Conservation (phyloP, 2,888 invertebrate genomes). For the Dryomyza anilis region DNA sequence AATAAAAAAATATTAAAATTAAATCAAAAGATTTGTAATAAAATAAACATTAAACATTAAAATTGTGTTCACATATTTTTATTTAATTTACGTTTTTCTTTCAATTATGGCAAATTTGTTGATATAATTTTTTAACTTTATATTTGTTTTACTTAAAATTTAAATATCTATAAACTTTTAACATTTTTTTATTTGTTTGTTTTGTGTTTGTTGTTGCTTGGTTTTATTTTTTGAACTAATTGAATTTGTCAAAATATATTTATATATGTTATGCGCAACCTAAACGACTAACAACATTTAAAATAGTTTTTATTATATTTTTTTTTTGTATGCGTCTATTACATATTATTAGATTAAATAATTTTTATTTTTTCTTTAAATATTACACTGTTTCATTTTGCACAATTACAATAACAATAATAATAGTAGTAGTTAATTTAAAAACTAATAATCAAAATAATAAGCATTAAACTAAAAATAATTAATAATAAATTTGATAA, state of each 20-base stretch:
- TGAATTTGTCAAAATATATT: background rate
- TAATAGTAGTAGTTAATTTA: background rate
- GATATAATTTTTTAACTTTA: background rate
- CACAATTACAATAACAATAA: background rate
- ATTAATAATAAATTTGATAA: too few relatives aligned
- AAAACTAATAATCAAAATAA: background rate
- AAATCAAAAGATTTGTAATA: too few relatives aligned
- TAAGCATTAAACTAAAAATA: too few relatives aligned
- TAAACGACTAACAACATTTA: slow-evolving; percentile 12
- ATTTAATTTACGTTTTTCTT: background rate
- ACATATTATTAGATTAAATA: background rate
- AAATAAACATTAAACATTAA: too few relatives aligned
- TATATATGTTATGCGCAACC: background rate
- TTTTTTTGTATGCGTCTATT: background rate
- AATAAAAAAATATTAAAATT: too few relatives aligned
- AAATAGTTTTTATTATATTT: background rate
- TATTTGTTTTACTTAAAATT: background rate
- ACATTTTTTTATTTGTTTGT: too few relatives aligned
- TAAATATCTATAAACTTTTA: too few relatives aligned
- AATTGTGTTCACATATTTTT: background rate
- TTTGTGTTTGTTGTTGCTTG: background rate
- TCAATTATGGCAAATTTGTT: slow-evolving; percentile 17
- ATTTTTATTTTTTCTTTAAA: background rate
- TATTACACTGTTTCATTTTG: background rate
- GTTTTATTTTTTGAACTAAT: background rate